Evolutionary conservation across 2,888 invertebrate genomes (phyloP), one percentile per base, ranked within the genome.

Genomic region (Ornithoptera priamus): DNA sequence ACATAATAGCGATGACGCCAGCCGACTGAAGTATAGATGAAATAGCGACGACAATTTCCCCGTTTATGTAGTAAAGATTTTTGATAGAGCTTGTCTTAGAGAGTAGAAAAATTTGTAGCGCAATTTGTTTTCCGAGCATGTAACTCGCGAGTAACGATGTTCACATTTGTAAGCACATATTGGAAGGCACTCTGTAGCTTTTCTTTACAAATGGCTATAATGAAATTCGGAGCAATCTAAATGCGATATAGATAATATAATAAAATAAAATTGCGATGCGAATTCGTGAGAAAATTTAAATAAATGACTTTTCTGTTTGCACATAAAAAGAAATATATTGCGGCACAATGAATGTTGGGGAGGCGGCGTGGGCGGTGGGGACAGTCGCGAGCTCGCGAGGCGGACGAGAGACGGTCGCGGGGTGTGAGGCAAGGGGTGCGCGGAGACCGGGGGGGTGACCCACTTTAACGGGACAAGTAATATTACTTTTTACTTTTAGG

Each of bases 241-340:
- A 90, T 87, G 86, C 86, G 85, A 90, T 90, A 90, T 87, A 89
- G 90, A 91, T 91, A 91, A 91, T 91, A 90, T 90, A 91, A 91
- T 91, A 91, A 90, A 92, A 92, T 90, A 88, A 92, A 92, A 92
- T 92, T 92, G 91, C 91, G 86, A 90, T 90, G 90, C 88, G 91
- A 92, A 92, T 92, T 92, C 92, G 92, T 92, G 92, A 92, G 92
- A 92, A 92, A 92, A 91, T 92, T 92, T 92, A 92, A 92, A 92
- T 92, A 92, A 92, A 92, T 92, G 91, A 91, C 92, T 92, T 92
- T 92, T 92, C 92, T 92, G 92, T 92, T 92, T 92, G 92, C 92
- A 92, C 92, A 92, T 92, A 92, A 92, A 92, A 92, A 92, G 91
- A 92, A 92, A 92, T 92, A 92, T 92, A 92, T 92, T 92, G 92